A percentile compares a stretch with the other conserved stretches of the same genome.
Conservation (phyloP, 2,113 vertebrate genomes). For the Engystomops pustulosus region DNA sequence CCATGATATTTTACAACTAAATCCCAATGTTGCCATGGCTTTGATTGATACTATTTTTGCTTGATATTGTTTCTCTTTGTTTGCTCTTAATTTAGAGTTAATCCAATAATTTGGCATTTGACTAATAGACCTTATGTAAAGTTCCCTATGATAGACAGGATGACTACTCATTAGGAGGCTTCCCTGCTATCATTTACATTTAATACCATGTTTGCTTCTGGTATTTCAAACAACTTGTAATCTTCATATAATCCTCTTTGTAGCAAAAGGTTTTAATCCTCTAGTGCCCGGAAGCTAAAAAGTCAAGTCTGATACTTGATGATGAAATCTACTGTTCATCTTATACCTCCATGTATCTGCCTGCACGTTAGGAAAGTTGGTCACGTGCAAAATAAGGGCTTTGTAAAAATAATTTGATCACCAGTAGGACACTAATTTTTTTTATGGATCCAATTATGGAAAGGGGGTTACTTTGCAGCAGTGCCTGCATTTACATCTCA, state of each 20-base stretch:
- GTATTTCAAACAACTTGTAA: constrained; percentile 61
- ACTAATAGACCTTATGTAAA: constrained; percentile 41
- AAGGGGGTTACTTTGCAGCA: too few relatives aligned
- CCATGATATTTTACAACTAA: too few relatives aligned
- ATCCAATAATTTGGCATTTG: constrained; percentile 21
- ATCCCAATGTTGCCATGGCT: background rate
- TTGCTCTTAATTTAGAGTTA: background rate
- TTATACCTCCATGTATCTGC: background rate
- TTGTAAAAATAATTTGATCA: too few relatives aligned
- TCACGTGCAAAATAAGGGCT: too few relatives aligned
- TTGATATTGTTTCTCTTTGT: background rate
- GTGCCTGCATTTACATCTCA: too few relatives aligned
- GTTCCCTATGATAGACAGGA: constrained; percentile 41
- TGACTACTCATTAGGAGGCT: constrained; percentile 37
- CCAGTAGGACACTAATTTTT: too few relatives aligned
- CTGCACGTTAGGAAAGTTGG: background rate
- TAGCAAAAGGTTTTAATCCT: constrained; percentile 65
- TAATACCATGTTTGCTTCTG: constrained; percentile 57
- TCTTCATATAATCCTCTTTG: constrained; percentile 69
- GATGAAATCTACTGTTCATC: constrained; percentile 19
- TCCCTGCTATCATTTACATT: constrained; percentile 47
- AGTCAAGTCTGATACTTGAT: constrained; percentile 19
- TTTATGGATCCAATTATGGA: too few relatives aligned
- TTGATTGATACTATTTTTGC: background rate
- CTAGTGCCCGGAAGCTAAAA: constrained; percentile 64